These are phyloP conservation scores for Nyctibius grandis DNA, from an alignment of 2,797 vertebrate species.

Conservation along the genomic window DNA sequence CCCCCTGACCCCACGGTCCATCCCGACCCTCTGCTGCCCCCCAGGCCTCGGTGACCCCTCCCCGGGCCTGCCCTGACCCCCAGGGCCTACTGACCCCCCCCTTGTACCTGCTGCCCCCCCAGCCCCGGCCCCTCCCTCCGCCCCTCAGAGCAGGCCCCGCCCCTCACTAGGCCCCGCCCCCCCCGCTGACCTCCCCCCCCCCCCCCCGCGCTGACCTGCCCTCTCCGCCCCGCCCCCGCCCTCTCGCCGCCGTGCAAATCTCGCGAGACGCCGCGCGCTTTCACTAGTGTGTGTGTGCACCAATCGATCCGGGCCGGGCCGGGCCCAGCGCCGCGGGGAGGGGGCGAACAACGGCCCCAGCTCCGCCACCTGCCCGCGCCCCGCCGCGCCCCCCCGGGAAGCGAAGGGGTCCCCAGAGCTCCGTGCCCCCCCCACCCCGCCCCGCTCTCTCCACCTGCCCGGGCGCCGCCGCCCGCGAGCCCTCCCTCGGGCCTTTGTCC, in stretches of 20 bases:
- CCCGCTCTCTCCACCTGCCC: background rate
- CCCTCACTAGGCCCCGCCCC: background rate
- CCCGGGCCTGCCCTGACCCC: background rate
- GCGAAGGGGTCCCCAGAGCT: background rate
- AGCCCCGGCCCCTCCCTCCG: background rate
- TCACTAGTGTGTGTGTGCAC: slow-evolving; percentile 93
- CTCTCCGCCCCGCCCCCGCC: background rate
- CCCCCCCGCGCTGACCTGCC: background rate
- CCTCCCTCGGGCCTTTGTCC: slow-evolving; percentile 53
- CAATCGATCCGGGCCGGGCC: slow-evolving; percentile 81
- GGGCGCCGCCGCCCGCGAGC: slow-evolving; percentile 11
- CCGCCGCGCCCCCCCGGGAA: background rate
- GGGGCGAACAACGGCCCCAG: background rate
- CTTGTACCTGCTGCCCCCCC: background rate
- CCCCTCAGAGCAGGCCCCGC: background rate
- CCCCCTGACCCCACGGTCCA: background rate
- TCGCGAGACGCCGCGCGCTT: slow-evolving; percentile 94
- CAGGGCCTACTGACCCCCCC: background rate
- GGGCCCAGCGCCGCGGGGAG: slow-evolving; percentile 87
- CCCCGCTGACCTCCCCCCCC: background rate
- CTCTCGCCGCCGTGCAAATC: slow-evolving; percentile 72
- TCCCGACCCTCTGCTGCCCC: background rate
- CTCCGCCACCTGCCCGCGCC: slow-evolving; percentile 45
- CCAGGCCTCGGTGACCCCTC: background rate
- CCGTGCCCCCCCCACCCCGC: background rate